These are phyloP conservation scores for Ctenosaura bakeri DNA, from an alignment of 2,797 vertebrate genomes.

Conservation along the genomic window DNA sequence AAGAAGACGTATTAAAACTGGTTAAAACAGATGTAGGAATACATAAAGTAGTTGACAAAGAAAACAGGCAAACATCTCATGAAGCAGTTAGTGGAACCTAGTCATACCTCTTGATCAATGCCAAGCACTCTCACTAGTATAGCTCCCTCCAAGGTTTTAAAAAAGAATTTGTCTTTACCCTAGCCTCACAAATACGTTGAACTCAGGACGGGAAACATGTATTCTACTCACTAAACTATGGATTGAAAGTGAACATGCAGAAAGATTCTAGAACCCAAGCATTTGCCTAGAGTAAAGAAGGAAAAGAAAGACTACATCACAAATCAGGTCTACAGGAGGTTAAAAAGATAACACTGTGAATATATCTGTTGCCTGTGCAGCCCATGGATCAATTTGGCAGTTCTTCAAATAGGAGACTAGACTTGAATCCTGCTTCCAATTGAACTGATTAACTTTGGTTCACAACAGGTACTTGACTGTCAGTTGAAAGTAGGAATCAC, in stretches of 20 bases:
- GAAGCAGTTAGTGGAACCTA: neutral
- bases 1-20: too few species aligned
- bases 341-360: neutral
- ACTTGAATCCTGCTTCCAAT: neutral
- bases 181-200: neutral
- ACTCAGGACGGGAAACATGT: neutral
- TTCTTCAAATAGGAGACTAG: neutral
- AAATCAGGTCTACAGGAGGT: neutral
- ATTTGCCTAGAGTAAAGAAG: neutral
- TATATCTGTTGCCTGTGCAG: too few species aligned
- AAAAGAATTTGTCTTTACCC: neutral
- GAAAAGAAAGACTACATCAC: neutral
- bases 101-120: neutral
- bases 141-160: neutral
- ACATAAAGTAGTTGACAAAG: neutral
- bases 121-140: neutral
- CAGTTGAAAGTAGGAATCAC: neutral
- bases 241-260: neutral
- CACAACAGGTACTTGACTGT: neutral
- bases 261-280: too few species aligned
- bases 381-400: neutral
- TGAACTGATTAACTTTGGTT: neutral
- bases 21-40: neutral
- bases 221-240: neutral
- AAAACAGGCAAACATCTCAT: neutral